Base-by-base conservation (phyloP, 1,140 invertebrate genomes). In the Trichogramma pretiosum region DNA sequence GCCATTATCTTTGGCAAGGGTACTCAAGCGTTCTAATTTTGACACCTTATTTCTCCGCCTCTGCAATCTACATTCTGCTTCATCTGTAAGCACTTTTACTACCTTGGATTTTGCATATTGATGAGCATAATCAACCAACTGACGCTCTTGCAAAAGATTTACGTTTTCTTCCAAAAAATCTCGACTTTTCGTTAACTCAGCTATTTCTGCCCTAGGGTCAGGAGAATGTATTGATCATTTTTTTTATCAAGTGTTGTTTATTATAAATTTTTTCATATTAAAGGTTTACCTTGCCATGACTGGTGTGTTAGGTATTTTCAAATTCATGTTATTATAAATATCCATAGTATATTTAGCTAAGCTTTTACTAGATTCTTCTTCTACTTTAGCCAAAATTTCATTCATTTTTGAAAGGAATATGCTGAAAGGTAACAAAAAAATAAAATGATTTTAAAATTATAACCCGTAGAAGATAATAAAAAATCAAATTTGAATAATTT, bases 131-230 rank as follows among this genome's bases (percentile, higher is more conserved):
- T 63, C 58, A 18, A 47, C 17, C 14, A 70, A 50, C 36, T 64
- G 56, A 21, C 48, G 42, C 8, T 64, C 56, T 23, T 52, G 52
- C 19, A 69, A 54, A 9, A 64, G 17, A 33, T 53, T 37, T 4
- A 64, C 46, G 47, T 60, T 64, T 53, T 69, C 61, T 48, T 66
- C 62, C 17, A 67, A 48, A 33, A 56, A 60, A 44, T 71, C 61
- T 28, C 60, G 54, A 44, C 52, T 59, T 38, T 37, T 57, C 14
- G 44, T 59, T 34, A 71, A 38, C 7, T 59, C 57, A 4, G 41
- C 43, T 23, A 66, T 63, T 35, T 71, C 65, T 9, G 48, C 37
- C 16, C 68, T 72, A 21, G 16, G 50, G 33, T 34, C 3, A 45
- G 46, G n/a, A n/a, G n/a, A n/a, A n/a, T n/a, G n/a, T n/a, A n/a